Base-by-base conservation (phyloP, 1,140 invertebrate genomes). In the Cephus cinctus region DNA sequence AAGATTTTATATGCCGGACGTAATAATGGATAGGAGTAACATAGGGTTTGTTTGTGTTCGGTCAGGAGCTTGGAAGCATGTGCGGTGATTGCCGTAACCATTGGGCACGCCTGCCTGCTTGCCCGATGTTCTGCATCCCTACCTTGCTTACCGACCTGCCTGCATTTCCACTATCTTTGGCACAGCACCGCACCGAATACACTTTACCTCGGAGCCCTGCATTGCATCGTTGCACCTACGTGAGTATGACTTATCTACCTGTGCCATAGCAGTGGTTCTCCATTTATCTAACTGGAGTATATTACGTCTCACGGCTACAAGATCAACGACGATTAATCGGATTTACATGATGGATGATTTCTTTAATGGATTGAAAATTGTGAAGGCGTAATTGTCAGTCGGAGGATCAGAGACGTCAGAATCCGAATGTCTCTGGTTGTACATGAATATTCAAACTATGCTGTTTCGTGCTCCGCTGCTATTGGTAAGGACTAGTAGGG, bases 61-160 rank as follows among this genome's bases (percentile, higher is more conserved):
- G 48, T 56, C 54, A 52, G 58, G 42, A 57, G 54, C 59, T 57
- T 67, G 61, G 63, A 55, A 65, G 61, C 65, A 64, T 67, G 65
- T 63, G 59, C 48, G 55, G 61, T 62, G 63, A 67, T 65, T 67
- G 65, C 65, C 59, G 64, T 65, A 65, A 64, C 61, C 61, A 64
- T 64, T 55, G 61, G 63, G 64, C 60, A 67, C 64, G 64, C 64
- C 63, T 67, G 59, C 58, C 49, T 49, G 50, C 38, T 31, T 36
- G 25, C 25, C n/a, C 25, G 25, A 27, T n/a, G 21, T 38, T 14
- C 31, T 22, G 19, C 45, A 3, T 27, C 2, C 5, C 11, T 23
- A 23, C 30, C 34, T 40, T 40, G 30, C 41, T 36, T 27, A 32
- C 54, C 44, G 47, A 43, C 39, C 43, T 48, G 30, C 15, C 38